Conservation (phyloP, 1,140 invertebrate species). For the Drosophila trapezifrons region DNA sequence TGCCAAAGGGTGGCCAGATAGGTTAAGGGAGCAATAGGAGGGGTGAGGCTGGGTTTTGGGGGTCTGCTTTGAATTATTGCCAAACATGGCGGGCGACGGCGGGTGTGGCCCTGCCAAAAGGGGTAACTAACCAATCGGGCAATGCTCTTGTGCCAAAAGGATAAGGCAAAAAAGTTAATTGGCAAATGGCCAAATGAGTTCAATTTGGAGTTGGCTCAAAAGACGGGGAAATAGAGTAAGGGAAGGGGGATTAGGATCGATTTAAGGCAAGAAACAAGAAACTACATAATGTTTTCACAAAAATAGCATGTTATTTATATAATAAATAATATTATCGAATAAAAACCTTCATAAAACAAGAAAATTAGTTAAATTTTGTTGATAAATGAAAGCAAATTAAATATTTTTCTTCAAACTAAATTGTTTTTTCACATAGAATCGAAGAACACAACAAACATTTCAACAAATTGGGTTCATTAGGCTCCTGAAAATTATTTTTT, state of each 20-base stretch:
- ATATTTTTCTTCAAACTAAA: no score
- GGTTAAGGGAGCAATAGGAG: background rate
- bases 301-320: no score
- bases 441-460: no score
- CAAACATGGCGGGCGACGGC: slow-evolving; percentile 18
- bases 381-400: no score
- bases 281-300: background rate
- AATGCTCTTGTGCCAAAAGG: slow-evolving; percentile 28
- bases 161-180: slow-evolving; percentile 48
- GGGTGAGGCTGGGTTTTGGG: background rate
- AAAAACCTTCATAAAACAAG: no score
- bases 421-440: no score
- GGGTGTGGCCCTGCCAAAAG: slow-evolving; percentile 14
- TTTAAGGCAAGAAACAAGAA: background rate
- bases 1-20: slow-evolving; percentile 36
- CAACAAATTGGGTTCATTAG: no score
- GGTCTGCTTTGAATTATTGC: slow-evolving; percentile 54
- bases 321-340: no score
- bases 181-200: slow-evolving; percentile 61
- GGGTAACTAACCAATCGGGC: slow-evolving; percentile 50
- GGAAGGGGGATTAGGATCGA: background rate
- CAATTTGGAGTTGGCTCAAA: slow-evolving; percentile 46
- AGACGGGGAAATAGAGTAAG: background rate
- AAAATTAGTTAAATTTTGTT: no score
- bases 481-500: no score